Evolutionary conservation across 2,888 invertebrate species (phyloP).

Genomic region (Callosobruchus maculatus): DNA sequence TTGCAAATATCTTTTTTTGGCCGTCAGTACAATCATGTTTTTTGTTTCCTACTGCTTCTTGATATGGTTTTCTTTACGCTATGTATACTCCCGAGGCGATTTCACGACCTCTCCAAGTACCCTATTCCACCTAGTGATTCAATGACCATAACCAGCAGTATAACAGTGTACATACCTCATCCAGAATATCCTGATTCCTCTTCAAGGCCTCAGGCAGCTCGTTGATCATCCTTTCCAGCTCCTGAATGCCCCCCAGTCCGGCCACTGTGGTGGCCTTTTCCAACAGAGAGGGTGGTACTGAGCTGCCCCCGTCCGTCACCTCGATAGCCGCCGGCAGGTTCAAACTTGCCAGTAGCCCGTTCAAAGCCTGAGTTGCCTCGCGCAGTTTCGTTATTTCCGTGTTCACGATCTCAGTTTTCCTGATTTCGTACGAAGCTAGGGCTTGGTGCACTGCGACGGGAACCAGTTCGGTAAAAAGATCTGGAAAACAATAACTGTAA

Average conservation of each 20-base stretch:
- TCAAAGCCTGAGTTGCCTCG: constrained; percentile 88
- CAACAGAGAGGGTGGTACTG: constrained; percentile 82
- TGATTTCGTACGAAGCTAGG: constrained; percentile 76
- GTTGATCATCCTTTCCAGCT: constrained; percentile 68
- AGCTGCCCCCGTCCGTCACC: constrained; percentile 64
- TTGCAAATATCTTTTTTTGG: no score
- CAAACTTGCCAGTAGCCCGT: constrained; percentile 81
- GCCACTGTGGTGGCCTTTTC: constrained; percentile 80
- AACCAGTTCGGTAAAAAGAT: constrained; percentile 4
- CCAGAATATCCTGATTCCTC: constrained; percentile 90
- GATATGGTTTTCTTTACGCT: no score
- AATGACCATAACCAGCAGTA: no score
- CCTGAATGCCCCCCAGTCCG: constrained; percentile 71
- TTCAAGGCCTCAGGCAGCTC: constrained; percentile 88
- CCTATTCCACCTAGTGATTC: no score
- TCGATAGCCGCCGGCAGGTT: constrained; percentile 98
- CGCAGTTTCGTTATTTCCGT: constrained; percentile 81
- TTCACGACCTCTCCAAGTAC: no score
- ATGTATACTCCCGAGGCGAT: no score
- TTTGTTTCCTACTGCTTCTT: no score
- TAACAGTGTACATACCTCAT: constrained; percentile 72
- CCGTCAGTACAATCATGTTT: no score
- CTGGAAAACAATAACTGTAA: no score
- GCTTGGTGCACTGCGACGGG: constrained; percentile 77
- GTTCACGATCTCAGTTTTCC: constrained; percentile 83